Evolutionary conservation across 2,113 vertebrate genomes (phyloP), one percentile per base, ranked within the genome.

Genomic region (Paradisaea rubra): DNA sequence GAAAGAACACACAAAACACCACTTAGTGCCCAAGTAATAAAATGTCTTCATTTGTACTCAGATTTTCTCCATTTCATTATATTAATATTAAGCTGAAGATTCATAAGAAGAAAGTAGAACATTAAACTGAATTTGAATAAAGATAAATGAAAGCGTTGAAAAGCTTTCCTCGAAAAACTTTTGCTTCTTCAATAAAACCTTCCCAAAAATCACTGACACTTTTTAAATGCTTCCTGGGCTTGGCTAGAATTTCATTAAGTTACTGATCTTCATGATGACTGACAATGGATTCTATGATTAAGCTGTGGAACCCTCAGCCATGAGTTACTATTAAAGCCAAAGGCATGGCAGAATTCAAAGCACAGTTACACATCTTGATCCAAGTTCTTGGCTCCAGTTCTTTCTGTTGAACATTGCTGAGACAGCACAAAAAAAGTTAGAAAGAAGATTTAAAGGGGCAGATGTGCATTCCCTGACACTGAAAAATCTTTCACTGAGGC

Each of bases 381-480:
- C 76, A 83, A 81, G 30, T 44, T 54, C 86, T 95, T 96, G 94
- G 90, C 92, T 95, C 27, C 68, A 50, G 33, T 81, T 93, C 76
- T 81, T 90, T 63, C 76, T 81, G 74, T 39, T 86, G 76, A 94
- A 88, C 0, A 3, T 52, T 83, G 95, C 92, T 94, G 94, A 96
- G 39, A 80, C 79, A 93, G 93, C 88, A 90, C 0, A 19, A 93
- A 86, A 61, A 37, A 59, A 39, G 73, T 76, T 22, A 45, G 73
- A 89, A 87, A 87, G 69, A 89, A 81, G 19, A 47, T 66, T 96
- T 86, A 95, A 95, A 91, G 74, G 68, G 50, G 23, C 50, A 94
- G 63, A 89, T 41, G 37, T 76, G 22, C 57, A 56, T 76, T 93
- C 50, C 35, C 59, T 52, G 31, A 65, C 22, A 16, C 3, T 21